phyloP scores from a whole-genome alignment of 2,113 vertebrate species.

The Hydrochoerus hydrochaeris region DNA sequence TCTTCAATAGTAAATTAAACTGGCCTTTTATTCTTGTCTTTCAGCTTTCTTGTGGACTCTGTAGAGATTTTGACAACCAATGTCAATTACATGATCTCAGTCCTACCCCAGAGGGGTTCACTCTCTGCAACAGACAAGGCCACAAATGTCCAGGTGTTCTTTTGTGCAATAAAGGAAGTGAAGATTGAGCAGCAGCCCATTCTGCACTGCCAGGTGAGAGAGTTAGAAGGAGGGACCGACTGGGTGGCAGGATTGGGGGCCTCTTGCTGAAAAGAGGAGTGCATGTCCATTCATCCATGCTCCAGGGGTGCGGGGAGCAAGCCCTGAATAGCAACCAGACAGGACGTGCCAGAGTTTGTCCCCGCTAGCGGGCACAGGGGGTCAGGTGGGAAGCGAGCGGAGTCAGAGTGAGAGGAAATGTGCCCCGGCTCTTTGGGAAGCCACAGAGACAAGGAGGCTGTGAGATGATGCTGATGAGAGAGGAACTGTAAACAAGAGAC shows the following conservation, averaged over 20 bases:
- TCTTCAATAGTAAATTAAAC: background rate
- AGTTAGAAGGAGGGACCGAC: background rate
- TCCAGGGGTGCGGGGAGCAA: too few species aligned
- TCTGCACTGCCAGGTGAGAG: slow-evolving; percentile 91
- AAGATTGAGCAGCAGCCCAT: slow-evolving; percentile 87
- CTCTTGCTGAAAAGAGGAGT: background rate
- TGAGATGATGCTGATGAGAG: background rate
- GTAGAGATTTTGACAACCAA: slow-evolving; percentile 66
- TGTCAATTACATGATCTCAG: slow-evolving; percentile 86
- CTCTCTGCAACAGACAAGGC: slow-evolving; percentile 84
- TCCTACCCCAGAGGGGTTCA: slow-evolving; percentile 87
- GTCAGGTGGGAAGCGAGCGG: background rate
- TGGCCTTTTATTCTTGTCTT: background rate
- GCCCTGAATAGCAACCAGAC: background rate
- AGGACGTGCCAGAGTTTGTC: background rate
- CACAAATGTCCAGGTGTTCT: slow-evolving; percentile 86
- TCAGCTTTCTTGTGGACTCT: slow-evolving; percentile 88
- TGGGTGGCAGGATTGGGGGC: accelerated
- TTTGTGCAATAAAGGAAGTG: slow-evolving; percentile 88
- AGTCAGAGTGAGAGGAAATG: background rate
- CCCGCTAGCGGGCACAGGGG: background rate
- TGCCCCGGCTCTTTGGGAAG: background rate
- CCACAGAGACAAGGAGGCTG: background rate
- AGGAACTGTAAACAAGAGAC: background rate
- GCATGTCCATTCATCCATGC: background rate